Evolutionary conservation across 1,140 invertebrate species (phyloP).

Genomic region (Leptinotarsa defecta): DNA sequence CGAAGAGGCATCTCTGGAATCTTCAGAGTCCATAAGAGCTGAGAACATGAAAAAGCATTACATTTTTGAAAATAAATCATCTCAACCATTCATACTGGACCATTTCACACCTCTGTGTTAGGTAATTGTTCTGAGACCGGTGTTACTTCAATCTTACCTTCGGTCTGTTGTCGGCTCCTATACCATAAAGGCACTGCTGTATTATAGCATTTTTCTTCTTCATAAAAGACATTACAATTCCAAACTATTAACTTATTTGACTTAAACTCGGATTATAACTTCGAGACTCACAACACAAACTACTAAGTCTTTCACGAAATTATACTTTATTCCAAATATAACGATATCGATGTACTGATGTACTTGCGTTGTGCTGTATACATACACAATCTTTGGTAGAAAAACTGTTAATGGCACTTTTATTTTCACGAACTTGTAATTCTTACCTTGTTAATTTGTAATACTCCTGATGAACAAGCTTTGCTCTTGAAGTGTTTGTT

Average conservation of each 20-base stretch:
- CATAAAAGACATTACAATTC: slow-evolving; percentile 45
- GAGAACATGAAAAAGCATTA: slow-evolving; percentile 29
- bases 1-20: slow-evolving; percentile 52
- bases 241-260: slow-evolving; percentile 46
- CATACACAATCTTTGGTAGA: slow-evolving; percentile 43
- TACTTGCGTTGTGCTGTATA: slow-evolving; percentile 4
- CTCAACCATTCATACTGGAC: slow-evolving; percentile 22
- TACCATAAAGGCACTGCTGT: slow-evolving; percentile 48
- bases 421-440: slow-evolving; percentile 41
- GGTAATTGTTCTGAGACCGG: slow-evolving; percentile 38
- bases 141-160: slow-evolving; percentile 51
- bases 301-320: slow-evolving; percentile 48
- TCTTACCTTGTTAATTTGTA: slow-evolving; percentile 45
- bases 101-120: slow-evolving; percentile 12
- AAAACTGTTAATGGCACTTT: slow-evolving; percentile 46
- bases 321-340: slow-evolving; percentile 39
- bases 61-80: slow-evolving; percentile 4
- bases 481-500: slow-evolving; percentile 15
- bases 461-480: slow-evolving; percentile 15
- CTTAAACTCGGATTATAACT: slow-evolving; percentile 43
- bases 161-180: slow-evolving; percentile 40
- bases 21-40: slow-evolving; percentile 52
- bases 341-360: slow-evolving; percentile 26
- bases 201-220: slow-evolving; percentile 44
- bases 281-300: slow-evolving; percentile 49